Percentiles rank a stretch among this genome's conserved stretches.
Conservation (phyloP, 2,888 invertebrate genomes). For the Sarcophaga subvicina region DNA sequence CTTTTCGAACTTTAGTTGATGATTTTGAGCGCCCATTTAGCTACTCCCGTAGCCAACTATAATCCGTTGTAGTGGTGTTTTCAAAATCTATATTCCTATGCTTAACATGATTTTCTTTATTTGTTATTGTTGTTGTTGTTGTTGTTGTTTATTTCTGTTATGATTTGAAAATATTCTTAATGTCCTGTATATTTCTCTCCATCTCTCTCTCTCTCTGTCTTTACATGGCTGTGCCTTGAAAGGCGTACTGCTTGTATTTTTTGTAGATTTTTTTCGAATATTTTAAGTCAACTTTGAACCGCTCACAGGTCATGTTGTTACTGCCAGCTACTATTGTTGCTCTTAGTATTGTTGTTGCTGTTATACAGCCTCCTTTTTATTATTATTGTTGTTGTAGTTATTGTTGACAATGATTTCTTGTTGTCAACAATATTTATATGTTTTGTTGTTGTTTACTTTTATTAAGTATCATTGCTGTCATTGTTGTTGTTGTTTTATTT, state of each 20-base stretch:
- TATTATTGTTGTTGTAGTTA: conserved; percentile 43
- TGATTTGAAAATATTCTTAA: conserved; percentile 12
- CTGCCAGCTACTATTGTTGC: conserved; percentile 27
- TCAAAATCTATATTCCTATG: not conserved
- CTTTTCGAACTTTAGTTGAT: no score
- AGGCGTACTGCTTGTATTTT: not conserved
- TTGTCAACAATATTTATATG: conserved; percentile 66
- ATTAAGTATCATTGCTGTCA: conserved; percentile 58
- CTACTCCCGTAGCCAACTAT: no score
- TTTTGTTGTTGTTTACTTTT: conserved; percentile 58
- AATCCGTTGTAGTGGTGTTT: not conserved
- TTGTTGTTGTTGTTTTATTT: conserved; percentile 70
- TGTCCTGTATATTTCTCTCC: conserved; percentile 10
- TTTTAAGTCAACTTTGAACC: conserved; percentile 43
- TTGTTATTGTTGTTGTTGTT: conserved; percentile 15
- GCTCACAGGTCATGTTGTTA: conserved; percentile 49
- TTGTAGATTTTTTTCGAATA: not conserved
- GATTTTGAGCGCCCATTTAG: no score
- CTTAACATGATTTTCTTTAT: conserved; percentile 5
- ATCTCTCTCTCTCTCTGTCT: not conserved
- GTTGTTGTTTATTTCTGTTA: conserved; percentile 44
- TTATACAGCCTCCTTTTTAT: not conserved
- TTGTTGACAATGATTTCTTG: conserved; percentile 69
- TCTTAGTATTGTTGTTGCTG: conserved; percentile 1
- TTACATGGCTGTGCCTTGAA: not conserved